Conservation (phyloP, 2,113 vertebrate genomes). For the Salvelinus fontinalis region DNA sequence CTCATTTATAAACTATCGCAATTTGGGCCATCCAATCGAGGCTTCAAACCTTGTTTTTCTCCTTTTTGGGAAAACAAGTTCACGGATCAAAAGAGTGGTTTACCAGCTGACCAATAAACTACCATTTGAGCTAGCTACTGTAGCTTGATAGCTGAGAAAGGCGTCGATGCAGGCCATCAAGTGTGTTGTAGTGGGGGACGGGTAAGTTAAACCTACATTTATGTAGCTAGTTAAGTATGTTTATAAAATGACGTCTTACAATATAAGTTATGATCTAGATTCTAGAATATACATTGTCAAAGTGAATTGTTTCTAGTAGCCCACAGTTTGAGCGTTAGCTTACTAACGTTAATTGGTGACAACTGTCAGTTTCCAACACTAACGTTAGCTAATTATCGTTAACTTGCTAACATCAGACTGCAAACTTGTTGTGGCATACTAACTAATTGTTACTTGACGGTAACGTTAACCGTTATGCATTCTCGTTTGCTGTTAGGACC, state of each 20-base stretch:
- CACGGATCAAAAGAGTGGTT: constrained; percentile 25
- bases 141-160: constrained; percentile 27
- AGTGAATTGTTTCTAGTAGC: too few species aligned
- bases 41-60: neutral
- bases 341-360: neutral
- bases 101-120: constrained; percentile 34
- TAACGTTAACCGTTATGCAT: too few species aligned
- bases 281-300: too few species aligned
- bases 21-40: neutral
- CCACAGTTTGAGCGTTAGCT: too few species aligned
- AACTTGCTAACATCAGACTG: too few species aligned
- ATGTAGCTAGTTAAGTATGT: too few species aligned
- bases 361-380: neutral
- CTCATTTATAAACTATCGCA: constrained; percentile 8
- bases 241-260: too few species aligned
- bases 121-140: constrained; percentile 7
- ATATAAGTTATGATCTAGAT: too few species aligned
- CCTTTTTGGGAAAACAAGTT: neutral
- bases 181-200: constrained; percentile 96
- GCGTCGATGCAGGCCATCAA: constrained; percentile 92
- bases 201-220: constrained; percentile 74
- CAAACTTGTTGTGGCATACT: too few species aligned
- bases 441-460: too few species aligned
- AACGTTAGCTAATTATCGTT: too few species aligned
- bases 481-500: too few species aligned